These are phyloP conservation scores for Myotis vivesi DNA, from an alignment of 2,797 vertebrate species.

Conservation along the genomic window DNA sequence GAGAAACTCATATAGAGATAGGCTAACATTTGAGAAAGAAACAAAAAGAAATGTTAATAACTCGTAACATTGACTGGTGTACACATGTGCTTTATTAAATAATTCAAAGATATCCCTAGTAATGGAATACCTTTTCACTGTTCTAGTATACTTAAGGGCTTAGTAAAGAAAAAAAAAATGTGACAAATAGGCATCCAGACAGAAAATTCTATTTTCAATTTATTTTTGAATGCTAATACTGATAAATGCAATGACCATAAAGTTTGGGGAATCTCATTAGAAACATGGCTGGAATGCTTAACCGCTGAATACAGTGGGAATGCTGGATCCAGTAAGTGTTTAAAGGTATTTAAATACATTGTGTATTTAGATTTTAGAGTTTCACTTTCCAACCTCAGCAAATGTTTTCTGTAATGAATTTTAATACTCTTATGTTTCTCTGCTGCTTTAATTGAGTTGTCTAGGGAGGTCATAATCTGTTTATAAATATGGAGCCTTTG, in stretches of 20 bases:
- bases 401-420: slow-evolving; percentile 43
- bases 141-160: background rate
- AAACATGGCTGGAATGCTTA: background rate
- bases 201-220: background rate
- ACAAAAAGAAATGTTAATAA: background rate
- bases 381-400: background rate
- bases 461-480: slow-evolving; percentile 63
- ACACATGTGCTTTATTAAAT: background rate
- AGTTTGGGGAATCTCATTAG: background rate
- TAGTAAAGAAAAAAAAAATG: background rate
- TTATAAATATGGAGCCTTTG: slow-evolving; percentile 47
- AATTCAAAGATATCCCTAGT: background rate
- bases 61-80: background rate
- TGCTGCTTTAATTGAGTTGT: slow-evolving; percentile 31
- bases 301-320: background rate
- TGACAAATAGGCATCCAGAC: background rate
- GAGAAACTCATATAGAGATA: background rate
- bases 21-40: background rate
- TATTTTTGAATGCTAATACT: background rate
- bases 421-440: background rate
- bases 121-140: background rate
- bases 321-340: background rate
- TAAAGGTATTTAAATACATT: background rate
- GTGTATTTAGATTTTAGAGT: background rate
- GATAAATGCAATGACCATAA: background rate